phyloP scores from a whole-genome alignment of 2,888 invertebrate species.

The Archips xylosteana region DNA sequence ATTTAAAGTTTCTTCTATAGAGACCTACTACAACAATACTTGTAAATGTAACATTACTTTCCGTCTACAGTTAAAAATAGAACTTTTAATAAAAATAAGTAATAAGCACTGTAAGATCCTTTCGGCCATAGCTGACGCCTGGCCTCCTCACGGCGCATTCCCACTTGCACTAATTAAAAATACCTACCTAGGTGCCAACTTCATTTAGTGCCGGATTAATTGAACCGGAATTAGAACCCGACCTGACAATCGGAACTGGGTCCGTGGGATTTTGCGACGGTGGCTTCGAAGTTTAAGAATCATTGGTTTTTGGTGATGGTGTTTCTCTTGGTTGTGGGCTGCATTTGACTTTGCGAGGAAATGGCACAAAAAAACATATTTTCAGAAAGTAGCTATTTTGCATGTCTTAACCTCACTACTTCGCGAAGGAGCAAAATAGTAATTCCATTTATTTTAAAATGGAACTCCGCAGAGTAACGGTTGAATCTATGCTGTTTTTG shows the following conservation, averaged over 20 bases:
- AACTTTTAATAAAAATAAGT: not conserved
- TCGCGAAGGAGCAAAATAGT: too few species aligned
- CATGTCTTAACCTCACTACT: too few species aligned
- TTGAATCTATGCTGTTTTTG: too few species aligned
- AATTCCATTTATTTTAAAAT: too few species aligned
- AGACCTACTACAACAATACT: too few species aligned
- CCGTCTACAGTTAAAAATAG: not conserved
- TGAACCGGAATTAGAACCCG: constrained; percentile 56
- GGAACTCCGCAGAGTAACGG: too few species aligned
- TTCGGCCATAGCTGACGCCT: not conserved
- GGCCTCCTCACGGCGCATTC: constrained; percentile 9
- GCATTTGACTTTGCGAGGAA: too few species aligned
- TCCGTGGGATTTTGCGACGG: not conserved
- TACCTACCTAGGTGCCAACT: constrained; percentile 68
- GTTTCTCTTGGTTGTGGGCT: not conserved
- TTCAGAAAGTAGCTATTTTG: too few species aligned
- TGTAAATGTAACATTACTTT: not conserved
- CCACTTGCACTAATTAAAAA: constrained; percentile 69
- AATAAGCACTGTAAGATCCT: not conserved
- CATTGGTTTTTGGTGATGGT: not conserved
- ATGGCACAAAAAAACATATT: too few species aligned
- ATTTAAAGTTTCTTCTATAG: too few species aligned
- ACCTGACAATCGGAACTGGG: constrained; percentile 18
- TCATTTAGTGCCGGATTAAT: constrained; percentile 67
- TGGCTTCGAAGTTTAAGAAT: not conserved